Percentiles rank a stretch among this genome's conserved stretches.
Evolutionary conservation across 2,113 vertebrate species (phyloP).

Genomic region (Monopterus albus): DNA sequence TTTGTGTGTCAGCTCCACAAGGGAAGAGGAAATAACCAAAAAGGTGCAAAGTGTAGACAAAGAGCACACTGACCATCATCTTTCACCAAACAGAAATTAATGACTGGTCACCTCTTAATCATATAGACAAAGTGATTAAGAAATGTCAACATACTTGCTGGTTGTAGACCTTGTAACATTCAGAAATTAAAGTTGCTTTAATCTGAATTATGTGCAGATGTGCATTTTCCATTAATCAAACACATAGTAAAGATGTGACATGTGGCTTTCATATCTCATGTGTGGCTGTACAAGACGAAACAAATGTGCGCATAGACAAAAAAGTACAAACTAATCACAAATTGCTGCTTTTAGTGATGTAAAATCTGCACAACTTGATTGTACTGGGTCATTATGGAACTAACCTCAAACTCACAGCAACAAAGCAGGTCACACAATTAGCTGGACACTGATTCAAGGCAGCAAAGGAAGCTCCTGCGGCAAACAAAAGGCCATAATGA

Average conservation of each 20-base stretch:
- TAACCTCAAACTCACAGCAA: conserved; percentile 2
- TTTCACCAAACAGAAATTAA: conserved; percentile 27
- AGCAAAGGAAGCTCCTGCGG: conserved; percentile 17
- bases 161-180: background rate
- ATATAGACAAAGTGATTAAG: conserved; percentile 23
- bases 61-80: conserved; percentile 7
- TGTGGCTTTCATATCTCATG: background rate
- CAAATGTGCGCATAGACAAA: conserved; percentile 6
- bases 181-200: conserved; percentile 19
- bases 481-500: conserved; percentile 34
- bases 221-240: conserved; percentile 16
- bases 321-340: conserved; percentile 9
- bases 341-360: conserved; percentile 28
- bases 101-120: conserved; percentile 28
- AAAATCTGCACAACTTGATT: conserved; percentile 25
- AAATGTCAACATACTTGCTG: conserved; percentile 37
- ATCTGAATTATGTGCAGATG: conserved; percentile 21
- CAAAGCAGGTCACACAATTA: conserved; percentile 24
- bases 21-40: conserved; percentile 8
- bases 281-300: background rate
- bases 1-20: conserved; percentile 30
- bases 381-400: conserved; percentile 16
- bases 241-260: background rate
- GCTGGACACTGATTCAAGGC: conserved; percentile 33
- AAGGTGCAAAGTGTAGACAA: background rate